Evolutionary conservation across 2,113 vertebrate species (phyloP).

Genomic region (Xiphorhynchus elegans): DNA sequence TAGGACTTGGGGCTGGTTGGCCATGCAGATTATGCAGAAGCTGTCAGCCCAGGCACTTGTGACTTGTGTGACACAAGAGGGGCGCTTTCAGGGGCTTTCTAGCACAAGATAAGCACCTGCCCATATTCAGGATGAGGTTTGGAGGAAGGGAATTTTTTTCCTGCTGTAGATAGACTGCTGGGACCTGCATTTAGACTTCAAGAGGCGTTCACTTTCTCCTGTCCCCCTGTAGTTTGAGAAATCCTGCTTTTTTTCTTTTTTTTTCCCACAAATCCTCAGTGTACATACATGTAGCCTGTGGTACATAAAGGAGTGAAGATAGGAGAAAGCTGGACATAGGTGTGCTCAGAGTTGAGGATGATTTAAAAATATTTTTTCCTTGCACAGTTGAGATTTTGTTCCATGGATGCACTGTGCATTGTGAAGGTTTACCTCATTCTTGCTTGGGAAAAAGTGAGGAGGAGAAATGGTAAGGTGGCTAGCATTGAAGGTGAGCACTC

Average conservation of each 20-base stretch:
- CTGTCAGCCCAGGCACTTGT: conserved; percentile 1
- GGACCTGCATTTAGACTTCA: neutral
- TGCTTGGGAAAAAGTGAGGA: neutral
- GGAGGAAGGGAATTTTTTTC: neutral
- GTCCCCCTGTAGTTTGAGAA: neutral
- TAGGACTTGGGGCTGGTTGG: neutral
- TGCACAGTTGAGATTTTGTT: neutral
- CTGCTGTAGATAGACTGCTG: neutral
- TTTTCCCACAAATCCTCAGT: neutral
- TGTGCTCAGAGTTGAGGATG: neutral
- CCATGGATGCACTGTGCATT: neutral
- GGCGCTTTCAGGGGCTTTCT: neutral
- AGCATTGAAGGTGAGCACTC: neutral
- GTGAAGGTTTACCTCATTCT: neutral
- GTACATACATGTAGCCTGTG: neutral
- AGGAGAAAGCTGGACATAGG: neutral
- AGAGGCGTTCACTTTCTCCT: neutral
- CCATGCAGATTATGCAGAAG: neutral
- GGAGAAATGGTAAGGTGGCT: neutral
- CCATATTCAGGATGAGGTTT: neutral
- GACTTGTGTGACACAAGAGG: neutral
- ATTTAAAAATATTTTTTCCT: neutral
- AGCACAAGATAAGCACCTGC: conserved; percentile 14
- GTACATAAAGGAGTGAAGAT: neutral
- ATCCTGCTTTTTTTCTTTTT: neutral